These are phyloP conservation scores for Hipparchia sbordonii DNA, from an alignment of 2,888 invertebrate genomes.

Conservation along the genomic window DNA sequence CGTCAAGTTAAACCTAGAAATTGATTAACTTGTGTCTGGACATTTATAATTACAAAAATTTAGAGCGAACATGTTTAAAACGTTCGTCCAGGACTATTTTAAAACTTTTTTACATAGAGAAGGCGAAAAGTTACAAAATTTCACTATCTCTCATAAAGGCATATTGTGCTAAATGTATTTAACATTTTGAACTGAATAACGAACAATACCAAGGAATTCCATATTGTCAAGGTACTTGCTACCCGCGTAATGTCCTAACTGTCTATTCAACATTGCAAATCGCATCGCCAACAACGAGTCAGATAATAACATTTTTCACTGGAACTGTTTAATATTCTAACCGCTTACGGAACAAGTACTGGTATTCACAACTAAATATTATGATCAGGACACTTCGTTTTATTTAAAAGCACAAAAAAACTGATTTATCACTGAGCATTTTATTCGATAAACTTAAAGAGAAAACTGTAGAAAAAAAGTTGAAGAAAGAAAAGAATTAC, in stretches of 20 bases:
- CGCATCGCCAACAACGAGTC: neutral
- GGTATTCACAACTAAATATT: neutral
- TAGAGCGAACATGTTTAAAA: too few relatives aligned
- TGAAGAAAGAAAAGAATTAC: neutral
- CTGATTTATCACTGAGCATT: too few relatives aligned
- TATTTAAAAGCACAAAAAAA: neutral
- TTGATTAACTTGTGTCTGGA: neutral
- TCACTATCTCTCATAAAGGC: too few relatives aligned
- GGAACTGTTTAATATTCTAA: constrained; percentile 8
- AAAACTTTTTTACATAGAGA: too few relatives aligned
- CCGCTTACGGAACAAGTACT: too few relatives aligned
- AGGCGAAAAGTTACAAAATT: too few relatives aligned
- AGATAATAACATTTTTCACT: constrained; percentile 10
- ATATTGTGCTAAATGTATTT: too few relatives aligned
- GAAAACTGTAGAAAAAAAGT: too few relatives aligned
- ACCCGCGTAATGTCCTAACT: neutral
- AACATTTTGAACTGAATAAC: neutral
- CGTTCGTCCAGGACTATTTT: too few relatives aligned
- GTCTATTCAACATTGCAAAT: neutral
- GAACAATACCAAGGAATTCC: too few relatives aligned
- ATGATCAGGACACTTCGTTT: neutral
- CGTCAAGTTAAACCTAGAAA: neutral
- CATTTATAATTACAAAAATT: neutral
- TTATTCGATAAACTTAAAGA: too few relatives aligned
- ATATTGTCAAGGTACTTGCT: neutral